These are phyloP conservation scores for Syndactyla subalaris DNA, from an alignment of 2,797 vertebrate genomes.

Conservation along the genomic window DNA sequence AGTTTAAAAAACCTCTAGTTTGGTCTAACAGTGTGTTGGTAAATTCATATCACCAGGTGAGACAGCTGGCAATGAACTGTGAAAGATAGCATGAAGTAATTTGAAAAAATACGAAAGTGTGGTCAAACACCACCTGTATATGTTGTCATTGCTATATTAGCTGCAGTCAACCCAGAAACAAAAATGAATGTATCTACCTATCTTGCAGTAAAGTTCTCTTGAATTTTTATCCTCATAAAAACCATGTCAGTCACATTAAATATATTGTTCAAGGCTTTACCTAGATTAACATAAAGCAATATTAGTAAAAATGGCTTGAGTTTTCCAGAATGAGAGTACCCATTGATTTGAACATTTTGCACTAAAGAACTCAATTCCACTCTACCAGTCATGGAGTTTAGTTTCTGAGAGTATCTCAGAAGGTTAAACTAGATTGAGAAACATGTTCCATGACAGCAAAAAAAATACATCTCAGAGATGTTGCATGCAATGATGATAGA, in stretches of 20 bases:
- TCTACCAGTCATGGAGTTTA: neutral
- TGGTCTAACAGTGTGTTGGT: neutral
- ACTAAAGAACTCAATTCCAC: neutral
- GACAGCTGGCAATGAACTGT: neutral
- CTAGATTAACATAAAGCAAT: neutral
- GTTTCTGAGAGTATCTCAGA: neutral
- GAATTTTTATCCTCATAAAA: neutral
- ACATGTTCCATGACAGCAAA: neutral
- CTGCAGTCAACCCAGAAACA: neutral
- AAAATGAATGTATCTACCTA: neutral
- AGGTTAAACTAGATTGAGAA: neutral
- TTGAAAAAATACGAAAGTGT: neutral
- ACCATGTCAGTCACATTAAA: neutral
- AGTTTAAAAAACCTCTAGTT: accelerated
- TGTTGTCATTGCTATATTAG: neutral
- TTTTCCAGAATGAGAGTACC: neutral
- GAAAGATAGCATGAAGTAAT: neutral
- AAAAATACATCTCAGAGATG: neutral
- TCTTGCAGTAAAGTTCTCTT: neutral
- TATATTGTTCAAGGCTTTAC: neutral
- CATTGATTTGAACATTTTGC: neutral
- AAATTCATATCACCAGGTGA: neutral
- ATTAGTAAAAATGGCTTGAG: neutral
- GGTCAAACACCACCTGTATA: neutral
- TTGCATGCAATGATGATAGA: neutral